Base-by-base conservation (phyloP, 1,140 invertebrate species). In the Papilio glaucus region DNA sequence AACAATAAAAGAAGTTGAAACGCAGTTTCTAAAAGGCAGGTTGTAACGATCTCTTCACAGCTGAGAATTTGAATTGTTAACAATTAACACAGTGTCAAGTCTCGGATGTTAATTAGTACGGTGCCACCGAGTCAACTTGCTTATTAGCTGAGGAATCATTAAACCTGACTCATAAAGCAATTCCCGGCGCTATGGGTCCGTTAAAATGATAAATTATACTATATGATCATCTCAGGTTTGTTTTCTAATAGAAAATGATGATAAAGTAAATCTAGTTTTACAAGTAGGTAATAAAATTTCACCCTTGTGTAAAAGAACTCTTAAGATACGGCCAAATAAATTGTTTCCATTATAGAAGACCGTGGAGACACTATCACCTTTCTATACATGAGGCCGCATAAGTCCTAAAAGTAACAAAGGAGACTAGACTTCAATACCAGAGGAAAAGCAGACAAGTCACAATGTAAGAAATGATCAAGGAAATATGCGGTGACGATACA, bases 11-110 rank as follows among this genome's bases (percentile, higher is more conserved):
- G 24, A 24, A 57, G 21, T 21, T 21, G 21, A 8, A 9, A 49
- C 4, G 18, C 18, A 4, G 18, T 57, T 33, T 33, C 29, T 33
- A 33, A 24, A 41, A 65, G 8, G 2, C 18, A 21, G 65, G 24
- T 67, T 67, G 37, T 67, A 15, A 26, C 15, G 15, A 41, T 10
- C 13, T 45, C 13, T 29, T n/a, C 6, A 68, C 49, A 57, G 24
- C 21, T 29, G 39, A 68, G 24, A 45, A 0, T 24, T 42, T 26
- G 39, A 68, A 29, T 45, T 21, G 37, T 18, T 18, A 37, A 18
- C 65, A 42, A 68, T 68, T 68, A 68, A 45, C 39, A 67, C 21
- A 21, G 15, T 21, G 65, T 33, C 41, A 24, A 29, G 65, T 45
- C 39, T 68, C n/a, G 39, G 41, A 26, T 26, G 65, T 7, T 45